Evolutionary conservation across 2,797 vertebrate species (phyloP), one percentile per base, ranked within the genome.

Genomic region (Argyrosomus regius): DNA sequence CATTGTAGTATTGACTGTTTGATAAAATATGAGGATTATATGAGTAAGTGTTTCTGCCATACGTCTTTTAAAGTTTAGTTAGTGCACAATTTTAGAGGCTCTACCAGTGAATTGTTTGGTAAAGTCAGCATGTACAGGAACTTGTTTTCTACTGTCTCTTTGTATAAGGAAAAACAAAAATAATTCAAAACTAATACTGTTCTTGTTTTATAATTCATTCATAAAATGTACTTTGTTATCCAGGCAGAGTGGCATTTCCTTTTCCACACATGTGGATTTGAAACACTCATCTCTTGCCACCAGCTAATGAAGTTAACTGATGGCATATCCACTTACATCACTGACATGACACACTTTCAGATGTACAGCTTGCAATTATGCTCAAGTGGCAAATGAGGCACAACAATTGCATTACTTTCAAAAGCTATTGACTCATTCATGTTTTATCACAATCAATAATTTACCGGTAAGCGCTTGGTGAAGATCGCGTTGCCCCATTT

Each of bases 401-500:
- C 87, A 91, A 78, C 83, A 93, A 87, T 78, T 85, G 78, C 89
- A 91, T 93, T 92, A 85, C 92, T 87, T 91, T 91, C 82, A 91
- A 91, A 94, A 91, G 91, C 87, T 85, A 92, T 92, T 86, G 88
- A 89, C 84, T 95, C 91, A 94, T 95, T 88, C 82, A 95, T 94
- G 91, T 94, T 95, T 95, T 63, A 95, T 93, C 85, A 81, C 83
- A 56, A 93, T 96, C 88, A 95, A 96, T 95, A 94, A 95, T 95
- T 96, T 81, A 95, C 43, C 88, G 96, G 96, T 87, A 87, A 91
- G 91, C 93, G 89, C 85, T 96, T 90, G 93, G 96, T 78, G 93
- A 95, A 92, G 96, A 98, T 83, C 94, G 67, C 84, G 78, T 98
- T 92, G 95, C 95, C 56, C 96, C 95, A 88, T 95, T 97, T 76